Evolutionary conservation across 2,113 vertebrate genomes (phyloP).

Genomic region (Pollimyrus isidori): DNA sequence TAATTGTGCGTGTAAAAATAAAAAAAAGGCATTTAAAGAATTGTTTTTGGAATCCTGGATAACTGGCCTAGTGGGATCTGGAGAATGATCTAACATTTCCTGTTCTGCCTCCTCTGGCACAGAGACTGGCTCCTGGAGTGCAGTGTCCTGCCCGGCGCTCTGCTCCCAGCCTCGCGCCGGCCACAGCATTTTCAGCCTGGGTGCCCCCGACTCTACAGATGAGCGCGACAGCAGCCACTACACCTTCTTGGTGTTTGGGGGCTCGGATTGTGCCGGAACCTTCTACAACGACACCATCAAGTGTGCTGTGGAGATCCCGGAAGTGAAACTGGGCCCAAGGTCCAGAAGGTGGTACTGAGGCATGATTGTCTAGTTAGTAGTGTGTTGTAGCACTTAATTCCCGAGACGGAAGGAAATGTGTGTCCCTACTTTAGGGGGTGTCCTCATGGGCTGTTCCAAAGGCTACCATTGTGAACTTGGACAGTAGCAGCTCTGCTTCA

Average conservation of each 20-base stretch:
- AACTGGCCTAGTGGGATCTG: neutral
- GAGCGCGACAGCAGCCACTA: conserved; percentile 39
- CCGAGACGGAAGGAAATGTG: neutral
- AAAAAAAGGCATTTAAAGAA: neutral
- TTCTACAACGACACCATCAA: conserved; percentile 69
- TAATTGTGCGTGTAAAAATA: neutral
- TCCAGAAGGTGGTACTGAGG: neutral
- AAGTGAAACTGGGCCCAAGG: conserved; percentile 21
- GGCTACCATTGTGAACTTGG: neutral
- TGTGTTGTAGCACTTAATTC: neutral
- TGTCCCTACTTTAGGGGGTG: neutral
- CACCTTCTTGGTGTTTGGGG: conserved; percentile 69
- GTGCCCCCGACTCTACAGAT: conserved; percentile 36
- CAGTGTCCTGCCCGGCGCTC: conserved; percentile 53
- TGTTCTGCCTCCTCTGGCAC: neutral
- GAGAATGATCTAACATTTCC: neutral
- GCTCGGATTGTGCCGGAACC: conserved; percentile 65
- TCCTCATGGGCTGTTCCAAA: neutral
- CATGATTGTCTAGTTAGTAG: too few species aligned
- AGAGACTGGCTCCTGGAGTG: conserved; percentile 73
- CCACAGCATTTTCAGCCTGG: conserved; percentile 65
- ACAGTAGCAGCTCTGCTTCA: neutral
- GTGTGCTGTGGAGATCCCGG: conserved; percentile 46
- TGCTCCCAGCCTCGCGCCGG: conserved; percentile 67
- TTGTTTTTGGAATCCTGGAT: neutral